phyloP scores from a whole-genome alignment of 2,113 vertebrate genomes.

The Menura novaehollandiae region DNA sequence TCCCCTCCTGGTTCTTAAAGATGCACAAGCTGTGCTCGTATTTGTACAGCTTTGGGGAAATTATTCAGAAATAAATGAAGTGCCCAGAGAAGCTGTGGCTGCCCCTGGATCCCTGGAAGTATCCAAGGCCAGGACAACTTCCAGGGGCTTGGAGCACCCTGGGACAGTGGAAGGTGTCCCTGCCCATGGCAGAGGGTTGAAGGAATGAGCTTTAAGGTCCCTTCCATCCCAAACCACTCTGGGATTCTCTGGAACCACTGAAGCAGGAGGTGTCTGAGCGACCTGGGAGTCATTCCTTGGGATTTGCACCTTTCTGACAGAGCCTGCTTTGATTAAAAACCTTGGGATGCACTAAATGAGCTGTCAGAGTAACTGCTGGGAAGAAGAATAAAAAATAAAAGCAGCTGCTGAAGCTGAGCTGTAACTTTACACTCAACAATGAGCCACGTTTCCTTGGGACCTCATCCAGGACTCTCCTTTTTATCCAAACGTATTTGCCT shows the following conservation, averaged over 20 bases:
- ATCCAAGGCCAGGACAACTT: neutral
- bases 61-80: neutral
- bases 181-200: neutral
- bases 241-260: neutral
- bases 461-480: neutral
- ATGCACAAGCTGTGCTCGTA: neutral
- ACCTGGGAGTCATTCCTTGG: neutral
- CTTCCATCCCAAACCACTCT: neutral
- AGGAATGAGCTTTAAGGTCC: neutral
- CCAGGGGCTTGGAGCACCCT: neutral
- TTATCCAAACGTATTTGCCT: neutral
- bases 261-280: neutral
- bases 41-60: neutral
- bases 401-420: neutral
- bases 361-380: neutral
- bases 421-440: neutral
- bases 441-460: neutral
- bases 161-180: neutral
- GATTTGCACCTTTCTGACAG: neutral
- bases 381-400: too few species aligned
- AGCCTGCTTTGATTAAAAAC: neutral
- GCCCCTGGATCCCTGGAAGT: neutral
- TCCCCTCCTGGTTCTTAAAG: neutral
- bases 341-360: neutral
- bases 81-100: neutral